A percentile compares a stretch with the other conserved stretches of the same genome.
phyloP scores from a whole-genome alignment of 2,888 invertebrate species.

The Urechis unicinctus region DNA sequence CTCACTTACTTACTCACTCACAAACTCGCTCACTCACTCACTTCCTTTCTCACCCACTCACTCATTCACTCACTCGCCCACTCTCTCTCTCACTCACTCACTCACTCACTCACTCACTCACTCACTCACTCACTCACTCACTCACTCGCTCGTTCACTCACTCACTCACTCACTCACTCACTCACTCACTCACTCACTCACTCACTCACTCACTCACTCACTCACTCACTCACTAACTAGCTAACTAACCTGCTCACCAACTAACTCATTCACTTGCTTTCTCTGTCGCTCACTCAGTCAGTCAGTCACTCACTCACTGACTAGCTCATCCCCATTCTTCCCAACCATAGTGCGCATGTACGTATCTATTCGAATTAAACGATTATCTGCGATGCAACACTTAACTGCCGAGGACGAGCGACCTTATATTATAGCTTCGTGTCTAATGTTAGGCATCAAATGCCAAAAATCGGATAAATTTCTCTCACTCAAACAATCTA shows the following conservation, averaged over 20 bases:
- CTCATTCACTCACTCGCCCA: too few species aligned
- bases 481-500: too few species aligned
- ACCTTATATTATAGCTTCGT: too few species aligned
- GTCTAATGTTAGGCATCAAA: too few species aligned
- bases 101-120: background rate
- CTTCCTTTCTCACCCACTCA: too few species aligned
- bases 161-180: constrained; percentile 3
- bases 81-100: background rate
- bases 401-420: too few species aligned
- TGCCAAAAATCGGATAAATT: too few species aligned
- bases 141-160: too few species aligned
- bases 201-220: constrained; percentile 1
- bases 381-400: too few species aligned
- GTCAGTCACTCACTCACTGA: constrained; percentile 12
- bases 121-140: constrained; percentile 2
- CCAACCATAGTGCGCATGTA: constrained; percentile 9
- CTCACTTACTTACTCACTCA: too few species aligned
- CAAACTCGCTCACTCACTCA: too few species aligned
- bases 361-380: too few species aligned
- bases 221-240: constrained; percentile 12
- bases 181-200: constrained; percentile 3
- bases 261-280: constrained; percentile 15
- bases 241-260: constrained; percentile 12
- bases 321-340: constrained; percentile 11
- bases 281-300: constrained; percentile 14